Conservation (phyloP, 2,797 vertebrate species). For the Pterois miles region DNA sequence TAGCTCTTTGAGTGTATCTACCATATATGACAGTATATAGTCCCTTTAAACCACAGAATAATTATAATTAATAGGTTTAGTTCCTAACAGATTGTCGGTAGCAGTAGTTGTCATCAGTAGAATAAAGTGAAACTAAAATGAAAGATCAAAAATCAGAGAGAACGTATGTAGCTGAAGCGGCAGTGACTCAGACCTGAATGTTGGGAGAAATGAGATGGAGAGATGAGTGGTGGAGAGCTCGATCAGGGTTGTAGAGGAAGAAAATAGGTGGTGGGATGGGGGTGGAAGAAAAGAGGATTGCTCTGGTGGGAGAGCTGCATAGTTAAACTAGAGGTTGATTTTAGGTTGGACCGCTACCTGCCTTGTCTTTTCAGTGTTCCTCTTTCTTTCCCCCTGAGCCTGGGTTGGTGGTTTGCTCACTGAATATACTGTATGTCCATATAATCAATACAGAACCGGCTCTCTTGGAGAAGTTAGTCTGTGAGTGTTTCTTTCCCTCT, state of each 20-base stretch:
- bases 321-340: conserved; percentile 7
- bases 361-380: conserved; percentile 21
- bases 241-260: conserved; percentile 32
- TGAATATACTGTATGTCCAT: conserved; percentile 44
- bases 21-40: no score
- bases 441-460: conserved; percentile 42
- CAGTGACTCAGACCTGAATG: conserved; percentile 47
- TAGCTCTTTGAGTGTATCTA: no score
- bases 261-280: conserved; percentile 39
- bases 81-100: background rate
- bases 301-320: conserved; percentile 1
- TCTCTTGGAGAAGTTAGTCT: background rate
- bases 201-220: conserved; percentile 46
- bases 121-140: conserved; percentile 9
- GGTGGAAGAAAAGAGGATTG: conserved; percentile 34
- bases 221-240: conserved; percentile 28
- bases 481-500: conserved; percentile 14
- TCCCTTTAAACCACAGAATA: background rate
- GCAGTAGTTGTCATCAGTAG: background rate
- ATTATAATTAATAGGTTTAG: background rate
- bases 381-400: background rate
- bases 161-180: conserved; percentile 16
- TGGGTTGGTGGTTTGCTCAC: conserved; percentile 17
- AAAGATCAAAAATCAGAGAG: background rate
- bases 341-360: conserved; percentile 5